Evolutionary conservation across 2,888 invertebrate genomes (phyloP).

Genomic region (Malachius bipustulatus): DNA sequence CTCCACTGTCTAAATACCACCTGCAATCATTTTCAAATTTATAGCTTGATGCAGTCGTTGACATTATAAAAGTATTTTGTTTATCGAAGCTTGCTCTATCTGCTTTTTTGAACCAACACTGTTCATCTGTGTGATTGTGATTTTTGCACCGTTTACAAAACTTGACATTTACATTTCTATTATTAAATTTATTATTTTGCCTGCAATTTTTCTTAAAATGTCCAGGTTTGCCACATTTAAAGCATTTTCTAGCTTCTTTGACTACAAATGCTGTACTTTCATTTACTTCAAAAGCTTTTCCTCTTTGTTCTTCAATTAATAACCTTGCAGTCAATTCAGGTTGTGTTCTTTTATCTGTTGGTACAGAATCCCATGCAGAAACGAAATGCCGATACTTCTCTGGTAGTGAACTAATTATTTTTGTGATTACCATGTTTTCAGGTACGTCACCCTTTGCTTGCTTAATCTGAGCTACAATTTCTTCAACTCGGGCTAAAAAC

Average conservation of each 20-base stretch:
- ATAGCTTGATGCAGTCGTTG: no score
- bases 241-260: slow-evolving; percentile 3
- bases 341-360: slow-evolving; percentile 13
- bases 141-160: no score
- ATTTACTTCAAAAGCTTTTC: slow-evolving; percentile 8
- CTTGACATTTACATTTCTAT: no score
- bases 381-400: slow-evolving; percentile 8
- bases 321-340: slow-evolving; percentile 16
- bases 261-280: no score
- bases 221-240: background rate
- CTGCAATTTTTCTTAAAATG: slow-evolving; percentile 12
- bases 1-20: slow-evolving; percentile 1
- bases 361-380: slow-evolving; percentile 18
- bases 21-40: no score
- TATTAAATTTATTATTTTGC: slow-evolving; percentile 10
- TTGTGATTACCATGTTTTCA: slow-evolving; percentile 9
- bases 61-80: no score
- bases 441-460: slow-evolving; percentile 6
- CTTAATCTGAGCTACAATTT: slow-evolving; percentile 5
- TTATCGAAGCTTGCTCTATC: no score
- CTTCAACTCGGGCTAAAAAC: slow-evolving; percentile 5
- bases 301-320: slow-evolving; percentile 6
- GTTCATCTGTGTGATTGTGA: no score
- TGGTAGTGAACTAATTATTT: slow-evolving; percentile 11
- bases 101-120: no score